Conservation (phyloP, 2,113 vertebrate genomes). For the Phalacrocorax brasilianus region DNA sequence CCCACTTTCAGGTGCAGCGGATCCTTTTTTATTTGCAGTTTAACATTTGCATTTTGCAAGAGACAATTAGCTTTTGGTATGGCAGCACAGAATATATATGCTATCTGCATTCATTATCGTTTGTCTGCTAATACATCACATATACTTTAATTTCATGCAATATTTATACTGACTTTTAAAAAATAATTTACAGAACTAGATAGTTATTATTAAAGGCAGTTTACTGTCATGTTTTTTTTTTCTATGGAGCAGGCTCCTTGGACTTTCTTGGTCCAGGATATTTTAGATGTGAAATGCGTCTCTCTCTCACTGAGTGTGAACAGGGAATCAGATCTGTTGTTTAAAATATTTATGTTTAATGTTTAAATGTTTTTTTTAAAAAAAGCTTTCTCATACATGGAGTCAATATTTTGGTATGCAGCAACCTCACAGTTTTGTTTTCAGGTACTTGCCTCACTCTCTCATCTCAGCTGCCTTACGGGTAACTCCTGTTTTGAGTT, state of each 20-base stretch:
- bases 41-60: background rate
- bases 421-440: background rate
- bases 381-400: background rate
- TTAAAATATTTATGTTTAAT: background rate
- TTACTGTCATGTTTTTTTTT: background rate
- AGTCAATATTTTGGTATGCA: background rate
- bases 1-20: background rate
- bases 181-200: background rate
- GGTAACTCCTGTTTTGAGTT: background rate
- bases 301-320: background rate
- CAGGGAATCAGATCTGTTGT: background rate
- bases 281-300: background rate
- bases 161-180: background rate
- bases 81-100: background rate
- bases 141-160: background rate
- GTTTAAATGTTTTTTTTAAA: too few relatives aligned
- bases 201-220: background rate
- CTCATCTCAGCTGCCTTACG: rapidly evolving
- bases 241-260: background rate
- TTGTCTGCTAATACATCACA: background rate
- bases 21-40: background rate
- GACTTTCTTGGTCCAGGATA: background rate
- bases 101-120: background rate
- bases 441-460: background rate
- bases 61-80: background rate